A percentile compares a stretch with the other conserved stretches of the same genome.
phyloP scores from a whole-genome alignment of 2,113 vertebrate genomes.

The Danionella cerebrum region DNA sequence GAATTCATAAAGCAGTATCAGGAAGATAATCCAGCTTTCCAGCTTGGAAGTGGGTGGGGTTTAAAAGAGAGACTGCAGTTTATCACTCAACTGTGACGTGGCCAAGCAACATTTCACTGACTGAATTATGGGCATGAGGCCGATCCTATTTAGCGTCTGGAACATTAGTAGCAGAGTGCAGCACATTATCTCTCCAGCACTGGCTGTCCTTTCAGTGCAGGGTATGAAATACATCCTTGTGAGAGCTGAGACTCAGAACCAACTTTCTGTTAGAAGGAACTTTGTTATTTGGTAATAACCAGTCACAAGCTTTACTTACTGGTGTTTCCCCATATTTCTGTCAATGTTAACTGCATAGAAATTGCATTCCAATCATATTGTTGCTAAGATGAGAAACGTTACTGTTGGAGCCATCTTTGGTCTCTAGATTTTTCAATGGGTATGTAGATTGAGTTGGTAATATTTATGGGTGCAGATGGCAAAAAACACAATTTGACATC shows the following conservation, averaged over 20 bases:
- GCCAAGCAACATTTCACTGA: not conserved
- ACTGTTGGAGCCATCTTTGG: too few species aligned
- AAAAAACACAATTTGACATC: too few species aligned
- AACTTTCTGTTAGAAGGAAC: not conserved
- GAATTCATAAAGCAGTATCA: not conserved
- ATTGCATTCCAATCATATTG: too few species aligned
- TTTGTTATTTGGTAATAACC: not conserved
- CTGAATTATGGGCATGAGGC: not conserved
- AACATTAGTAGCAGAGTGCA: not conserved
- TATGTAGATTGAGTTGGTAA: too few species aligned
- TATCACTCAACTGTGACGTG: constrained; percentile 1
- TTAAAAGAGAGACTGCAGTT: not conserved
- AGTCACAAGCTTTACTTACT: too few species aligned
- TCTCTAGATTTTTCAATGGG: too few species aligned
- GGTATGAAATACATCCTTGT: not conserved
- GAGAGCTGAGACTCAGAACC: not conserved
- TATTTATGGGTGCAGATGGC: too few species aligned
- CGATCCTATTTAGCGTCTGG: not conserved
- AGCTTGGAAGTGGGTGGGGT: not conserved
- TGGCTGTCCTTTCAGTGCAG: not conserved
- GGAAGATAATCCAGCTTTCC: constrained; percentile 9
- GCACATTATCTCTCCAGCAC: not conserved
- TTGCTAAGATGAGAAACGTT: too few species aligned
- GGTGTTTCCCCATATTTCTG: not conserved
- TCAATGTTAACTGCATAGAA: not conserved